These are phyloP conservation scores for Botrylloides violaceus DNA, from an alignment of 23 tunicate species.

Conservation along the genomic window DNA sequence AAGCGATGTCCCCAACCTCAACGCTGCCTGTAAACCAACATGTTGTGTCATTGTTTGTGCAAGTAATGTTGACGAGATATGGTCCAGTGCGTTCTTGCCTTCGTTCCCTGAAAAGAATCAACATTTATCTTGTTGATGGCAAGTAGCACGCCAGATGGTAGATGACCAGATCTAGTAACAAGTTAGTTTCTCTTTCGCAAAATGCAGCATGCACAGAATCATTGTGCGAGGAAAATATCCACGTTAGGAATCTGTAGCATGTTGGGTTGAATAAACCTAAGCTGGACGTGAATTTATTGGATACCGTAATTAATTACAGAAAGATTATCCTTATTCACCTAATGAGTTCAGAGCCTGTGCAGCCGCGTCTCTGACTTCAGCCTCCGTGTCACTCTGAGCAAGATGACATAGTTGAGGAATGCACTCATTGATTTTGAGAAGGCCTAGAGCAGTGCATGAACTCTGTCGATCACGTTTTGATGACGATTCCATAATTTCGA, in stretches of 20 bases:
- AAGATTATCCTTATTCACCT: slow-evolving; percentile 24
- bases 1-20: slow-evolving; percentile 77
- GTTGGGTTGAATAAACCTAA: not conserved
- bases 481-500: slow-evolving; percentile 65
- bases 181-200: too few relatives aligned
- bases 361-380: slow-evolving; percentile 84
- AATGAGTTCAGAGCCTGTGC: slow-evolving; percentile 65
- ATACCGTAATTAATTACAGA: not conserved
- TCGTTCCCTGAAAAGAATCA: slow-evolving; percentile 63
- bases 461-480: slow-evolving; percentile 55
- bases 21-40: slow-evolving; percentile 19
- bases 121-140: too few relatives aligned
- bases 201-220: too few relatives aligned
- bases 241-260: too few relatives aligned
- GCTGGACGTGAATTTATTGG: not conserved
- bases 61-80: slow-evolving; percentile 50
- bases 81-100: slow-evolving; percentile 64
- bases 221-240: too few relatives aligned
- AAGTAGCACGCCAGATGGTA: too few relatives aligned
- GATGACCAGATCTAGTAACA: too few relatives aligned
- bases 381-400: slow-evolving; percentile 48
- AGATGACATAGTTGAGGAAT: slow-evolving; percentile 78
- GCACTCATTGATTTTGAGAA: slow-evolving; percentile 51
- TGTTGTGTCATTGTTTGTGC: slow-evolving; percentile 90
- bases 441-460: slow-evolving; percentile 83